These are phyloP conservation scores for human DNA, from an alignment of 2,113 vertebrate species.

Conservation along the genomic window DNA sequence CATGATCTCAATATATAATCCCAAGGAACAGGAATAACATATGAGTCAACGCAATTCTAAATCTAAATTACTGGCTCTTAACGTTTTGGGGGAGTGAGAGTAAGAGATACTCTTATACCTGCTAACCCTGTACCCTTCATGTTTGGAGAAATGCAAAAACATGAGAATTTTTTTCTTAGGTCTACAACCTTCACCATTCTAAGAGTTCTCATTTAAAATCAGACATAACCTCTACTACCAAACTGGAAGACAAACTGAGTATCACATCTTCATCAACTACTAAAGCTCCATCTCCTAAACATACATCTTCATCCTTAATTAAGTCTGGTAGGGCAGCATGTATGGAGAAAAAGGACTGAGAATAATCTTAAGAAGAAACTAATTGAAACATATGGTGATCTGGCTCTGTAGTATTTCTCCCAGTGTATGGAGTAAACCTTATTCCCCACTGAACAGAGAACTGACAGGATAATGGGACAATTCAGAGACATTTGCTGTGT, in stretches of 20 bases:
- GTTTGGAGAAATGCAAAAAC: neutral
- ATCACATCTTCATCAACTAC: neutral
- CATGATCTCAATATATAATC: neutral
- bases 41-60: neutral
- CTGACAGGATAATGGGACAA: neutral
- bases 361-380: neutral
- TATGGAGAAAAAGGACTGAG: neutral
- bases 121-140: neutral
- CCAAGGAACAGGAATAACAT: neutral
- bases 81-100: neutral
- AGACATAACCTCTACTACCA: neutral
- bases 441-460: neutral
- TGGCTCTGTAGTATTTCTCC: neutral
- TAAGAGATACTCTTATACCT: neutral
- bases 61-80: neutral
- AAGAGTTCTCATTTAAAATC: neutral
- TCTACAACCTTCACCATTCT: neutral
- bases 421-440: neutral
- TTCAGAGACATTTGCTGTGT: neutral
- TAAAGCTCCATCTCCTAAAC: neutral
- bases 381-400: neutral
- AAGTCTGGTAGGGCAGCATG: neutral
- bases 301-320: neutral
- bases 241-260: neutral
- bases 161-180: neutral